These are phyloP conservation scores for honey bee (Apis mellifera) DNA, from an alignment of 1,140 invertebrate genomes.

Conservation along the genomic window DNA sequence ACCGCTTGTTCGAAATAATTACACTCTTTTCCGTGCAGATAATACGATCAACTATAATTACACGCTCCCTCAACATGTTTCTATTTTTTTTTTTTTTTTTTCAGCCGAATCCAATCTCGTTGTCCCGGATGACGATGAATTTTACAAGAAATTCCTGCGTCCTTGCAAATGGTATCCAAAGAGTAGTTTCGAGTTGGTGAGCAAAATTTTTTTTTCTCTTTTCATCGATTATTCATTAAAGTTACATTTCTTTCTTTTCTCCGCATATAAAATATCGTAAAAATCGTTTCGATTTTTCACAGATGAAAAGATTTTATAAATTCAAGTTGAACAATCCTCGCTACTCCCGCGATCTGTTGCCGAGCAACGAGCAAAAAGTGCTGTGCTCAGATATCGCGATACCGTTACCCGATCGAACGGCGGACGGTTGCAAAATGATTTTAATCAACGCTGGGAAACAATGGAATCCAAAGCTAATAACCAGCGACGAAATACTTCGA, in stretches of 20 bases:
- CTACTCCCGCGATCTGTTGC: constrained; percentile 80
- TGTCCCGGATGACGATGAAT: constrained; percentile 73
- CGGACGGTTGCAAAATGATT: constrained; percentile 82
- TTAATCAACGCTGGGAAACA: constrained; percentile 83
- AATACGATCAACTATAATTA: neutral
- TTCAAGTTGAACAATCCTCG: constrained; percentile 83
- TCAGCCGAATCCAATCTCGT: constrained; percentile 75
- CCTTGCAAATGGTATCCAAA: constrained; percentile 80
- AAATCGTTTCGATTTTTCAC: constrained; percentile 13
- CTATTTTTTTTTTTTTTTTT: constrained; percentile 35
- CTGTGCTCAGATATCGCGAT: constrained; percentile 82
- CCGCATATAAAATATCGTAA: too few relatives aligned
- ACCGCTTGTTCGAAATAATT: neutral
- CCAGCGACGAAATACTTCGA: constrained; percentile 83
- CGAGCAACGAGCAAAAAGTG: constrained; percentile 78
- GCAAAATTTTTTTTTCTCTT: neutral
- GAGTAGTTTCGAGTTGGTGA: constrained; percentile 77
- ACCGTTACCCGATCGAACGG: constrained; percentile 82
- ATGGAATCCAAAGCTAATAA: constrained; percentile 85
- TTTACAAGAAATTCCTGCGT: constrained; percentile 76
- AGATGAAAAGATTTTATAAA: constrained; percentile 84
- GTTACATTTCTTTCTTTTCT: neutral
- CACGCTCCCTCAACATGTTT: neutral
- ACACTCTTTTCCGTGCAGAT: too few relatives aligned
- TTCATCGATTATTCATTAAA: neutral